Percentiles rank a stretch among this genome's conserved stretches.
Conservation (phyloP, 2,888 invertebrate species). For the Ganaspis brasiliensis region DNA sequence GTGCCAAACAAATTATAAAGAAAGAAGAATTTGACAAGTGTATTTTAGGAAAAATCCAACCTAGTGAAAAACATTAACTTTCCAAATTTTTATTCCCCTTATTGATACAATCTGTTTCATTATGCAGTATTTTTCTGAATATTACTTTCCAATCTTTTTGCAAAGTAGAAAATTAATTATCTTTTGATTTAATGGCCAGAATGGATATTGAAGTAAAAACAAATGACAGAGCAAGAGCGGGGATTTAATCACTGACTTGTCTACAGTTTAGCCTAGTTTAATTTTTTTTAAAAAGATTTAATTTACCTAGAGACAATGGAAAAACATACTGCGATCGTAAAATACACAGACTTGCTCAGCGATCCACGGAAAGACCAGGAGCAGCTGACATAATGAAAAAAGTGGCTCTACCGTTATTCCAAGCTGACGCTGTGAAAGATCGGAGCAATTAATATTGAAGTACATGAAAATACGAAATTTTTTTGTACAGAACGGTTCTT, state of each 20-base stretch:
- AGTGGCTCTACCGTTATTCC: conserved; percentile 40
- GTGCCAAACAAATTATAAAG: no score
- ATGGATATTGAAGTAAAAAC: background rate
- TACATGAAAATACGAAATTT: conserved; percentile 24
- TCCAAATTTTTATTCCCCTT: no score
- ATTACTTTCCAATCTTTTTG: background rate
- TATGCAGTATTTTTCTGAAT: background rate
- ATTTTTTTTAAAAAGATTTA: conserved; percentile 20
- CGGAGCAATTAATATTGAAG: conserved; percentile 34
- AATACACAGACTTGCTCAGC: conserved; percentile 34
- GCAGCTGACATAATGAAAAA: conserved; percentile 40
- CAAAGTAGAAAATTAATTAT: conserved; percentile 4
- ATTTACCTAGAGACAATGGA: conserved; percentile 32
- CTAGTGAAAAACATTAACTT: no score
- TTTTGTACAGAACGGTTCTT: conserved; percentile 27
- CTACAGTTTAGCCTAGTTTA: background rate
- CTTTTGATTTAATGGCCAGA: background rate
- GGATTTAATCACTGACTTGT: conserved; percentile 8
- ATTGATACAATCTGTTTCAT: no score
- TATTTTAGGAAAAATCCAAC: no score
- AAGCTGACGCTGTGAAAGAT: conserved; percentile 40
- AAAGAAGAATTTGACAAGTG: no score
- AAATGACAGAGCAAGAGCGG: conserved; percentile 10
- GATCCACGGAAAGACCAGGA: conserved; percentile 36
- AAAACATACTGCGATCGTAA: conserved; percentile 36